Base-by-base conservation (phyloP, 2,888 invertebrate genomes). In the Heliconius cydno region DNA sequence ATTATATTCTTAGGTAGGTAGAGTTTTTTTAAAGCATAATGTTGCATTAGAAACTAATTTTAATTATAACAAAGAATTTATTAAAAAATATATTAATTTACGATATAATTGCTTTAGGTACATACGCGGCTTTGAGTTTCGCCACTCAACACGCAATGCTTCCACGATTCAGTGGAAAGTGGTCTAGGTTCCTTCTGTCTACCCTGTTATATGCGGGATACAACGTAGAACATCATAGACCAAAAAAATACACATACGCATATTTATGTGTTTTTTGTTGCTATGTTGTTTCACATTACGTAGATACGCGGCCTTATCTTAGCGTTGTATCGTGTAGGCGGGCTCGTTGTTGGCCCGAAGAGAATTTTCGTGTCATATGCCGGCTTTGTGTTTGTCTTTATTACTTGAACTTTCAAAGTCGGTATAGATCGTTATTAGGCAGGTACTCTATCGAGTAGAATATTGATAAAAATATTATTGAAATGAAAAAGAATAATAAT, bases 281-380 rank as follows among this genome's bases (percentile, higher is more conserved):
- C 41, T 34, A 57, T 34, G 4, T 6, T 57, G 34, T 60, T 34
- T 34, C 34, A 57, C 41, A 41, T 70, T 34, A 73, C 15, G 72
- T 73, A 73, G 72, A 73, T 73, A 73, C n/a, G 30, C 12, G 13
- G 34, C 57, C 72, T 73, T 57, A 73, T 73, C 34, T 73, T 57
- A 70, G 68, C 34, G 34, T 41, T 22, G 30, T 52, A 73, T 73
- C 72, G n/a, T 73, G 10, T 73, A 60, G n/a, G 57, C 57, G 72
- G 57, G 57, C 34, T 60, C 57, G 34, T 73, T 57, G 57, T 57
- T 34, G 72, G 57, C 34, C 34, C 57, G 34, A 73, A 22, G 72
- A 34, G 34, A 73, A 73, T 73, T 73, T 73, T 60, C 57, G 34
- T 73, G 30, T 73, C 34, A 60, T 73, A 60, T 34, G 72, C 57